Base-by-base conservation (phyloP, 2,113 vertebrate genomes). In the Sisor rabdophorus region DNA sequence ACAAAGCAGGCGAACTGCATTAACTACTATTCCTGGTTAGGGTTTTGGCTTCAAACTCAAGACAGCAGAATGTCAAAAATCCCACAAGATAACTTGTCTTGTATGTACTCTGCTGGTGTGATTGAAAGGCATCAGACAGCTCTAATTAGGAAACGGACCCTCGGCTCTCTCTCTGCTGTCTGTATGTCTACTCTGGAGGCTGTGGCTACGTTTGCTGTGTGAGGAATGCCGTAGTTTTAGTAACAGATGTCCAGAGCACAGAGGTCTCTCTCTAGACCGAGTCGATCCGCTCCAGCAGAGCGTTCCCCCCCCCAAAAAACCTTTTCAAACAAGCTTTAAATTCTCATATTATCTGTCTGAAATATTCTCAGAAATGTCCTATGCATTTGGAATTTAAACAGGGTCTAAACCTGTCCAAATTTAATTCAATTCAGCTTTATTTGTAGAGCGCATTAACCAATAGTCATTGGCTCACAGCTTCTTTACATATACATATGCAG, bases 271-370 rank as follows among this genome's bases (percentile, higher is more conserved):
- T 48, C 76, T 12, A 17, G 79, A 55, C 68, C 52, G 60, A 28
- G 61, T n/a, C 17, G 26, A 53, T 28, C 7, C 10, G 20, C 68
- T 65, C 68, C 76, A 54, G 30, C 44, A 26, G 61, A 28, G 20
- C 11, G 32, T 69, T 71, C 55, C n/a, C n/a, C n/a, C n/a, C n/a
- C n/a, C 30, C 30, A 76, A 65, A 65, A 54, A 74, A 70, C 52
- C 5, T 4, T 83, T 79, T 81, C 75, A 87, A 44, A 89, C 67
- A 16, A 82, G 82, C 80, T 87, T 81, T 90, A 89, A 85, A 88
- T 84, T 84, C 88, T 79, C 63, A 89, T 86, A 90, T 88, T 83
- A 89, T 87, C 79, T 75, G 86, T 90, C 87, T 87, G 85, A 84
- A 85, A 87, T 81, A 84, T 85, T 81, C 75, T 71, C 67, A 80